phyloP scores from a whole-genome alignment of 2,888 invertebrate species.

The Aporophyla lueneburgensis region DNA sequence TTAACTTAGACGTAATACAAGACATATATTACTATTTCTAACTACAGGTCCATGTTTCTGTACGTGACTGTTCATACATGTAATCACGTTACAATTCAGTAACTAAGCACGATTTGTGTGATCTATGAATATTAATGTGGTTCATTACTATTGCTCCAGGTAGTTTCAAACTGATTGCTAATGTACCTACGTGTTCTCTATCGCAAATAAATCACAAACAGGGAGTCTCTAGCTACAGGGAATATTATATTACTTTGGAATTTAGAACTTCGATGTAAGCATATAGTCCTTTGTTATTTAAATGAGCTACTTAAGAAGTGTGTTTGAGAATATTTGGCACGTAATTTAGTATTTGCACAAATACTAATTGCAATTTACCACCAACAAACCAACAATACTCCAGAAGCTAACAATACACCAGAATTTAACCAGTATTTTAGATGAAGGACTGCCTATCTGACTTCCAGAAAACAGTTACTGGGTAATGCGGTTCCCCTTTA shows the following conservation, averaged over 20 bases:
- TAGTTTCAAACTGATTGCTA: constrained; percentile 70
- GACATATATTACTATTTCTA: background rate
- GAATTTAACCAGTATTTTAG: too few species aligned
- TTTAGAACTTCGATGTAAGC: constrained; percentile 20
- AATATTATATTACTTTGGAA: constrained; percentile 39
- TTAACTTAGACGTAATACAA: too few species aligned
- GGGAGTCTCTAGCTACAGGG: constrained; percentile 10
- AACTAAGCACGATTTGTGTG: constrained; percentile 53
- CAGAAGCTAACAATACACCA: too few species aligned
- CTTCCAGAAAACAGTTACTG: too few species aligned
- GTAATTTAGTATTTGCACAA: background rate
- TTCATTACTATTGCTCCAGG: constrained; percentile 65
- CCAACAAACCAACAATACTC: too few species aligned
- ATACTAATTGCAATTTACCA: background rate
- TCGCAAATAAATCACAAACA: constrained; percentile 48
- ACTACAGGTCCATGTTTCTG: background rate
- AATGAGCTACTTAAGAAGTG: constrained; percentile 5
- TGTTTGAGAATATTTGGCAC: background rate
- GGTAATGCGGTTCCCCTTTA: too few species aligned
- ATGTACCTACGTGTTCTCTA: constrained; percentile 54
- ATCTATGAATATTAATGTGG: constrained; percentile 74
- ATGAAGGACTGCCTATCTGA: too few species aligned
- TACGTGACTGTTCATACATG: constrained; percentile 1
- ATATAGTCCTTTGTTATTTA: constrained; percentile 34
- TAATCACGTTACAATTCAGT: constrained; percentile 42